A percentile compares a stretch with the other conserved stretches of the same genome.
Evolutionary conservation across 2,797 vertebrate genomes (phyloP).

Genomic region (Typhlichthys subterraneus): DNA sequence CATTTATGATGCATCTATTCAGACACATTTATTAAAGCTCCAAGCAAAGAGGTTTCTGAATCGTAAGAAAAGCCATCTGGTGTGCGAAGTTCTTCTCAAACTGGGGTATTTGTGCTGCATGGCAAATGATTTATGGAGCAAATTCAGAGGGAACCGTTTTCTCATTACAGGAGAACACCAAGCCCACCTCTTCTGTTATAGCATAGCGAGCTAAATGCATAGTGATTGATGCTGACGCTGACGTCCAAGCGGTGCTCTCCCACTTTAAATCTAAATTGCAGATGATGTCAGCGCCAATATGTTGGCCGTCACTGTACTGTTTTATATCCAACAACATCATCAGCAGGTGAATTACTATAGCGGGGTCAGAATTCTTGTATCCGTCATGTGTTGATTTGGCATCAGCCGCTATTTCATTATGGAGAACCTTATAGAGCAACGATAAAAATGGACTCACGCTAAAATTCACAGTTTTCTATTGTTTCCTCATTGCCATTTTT

Average conservation of each 20-base stretch:
- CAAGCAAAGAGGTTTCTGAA: too few relatives aligned
- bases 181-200: slow-evolving; percentile 56
- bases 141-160: slow-evolving; percentile 69
- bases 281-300: slow-evolving; percentile 44
- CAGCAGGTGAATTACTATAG: slow-evolving; percentile 38
- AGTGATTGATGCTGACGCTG: slow-evolving; percentile 66
- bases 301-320: slow-evolving; percentile 14
- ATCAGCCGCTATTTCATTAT: slow-evolving; percentile 41
- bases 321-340: slow-evolving; percentile 39
- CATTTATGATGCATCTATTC: too few relatives aligned
- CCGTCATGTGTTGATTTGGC: slow-evolving; percentile 50
- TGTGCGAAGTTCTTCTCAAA: slow-evolving; percentile 40
- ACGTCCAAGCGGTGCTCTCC: slow-evolving; percentile 50
- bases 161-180: slow-evolving; percentile 67
- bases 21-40: too few relatives aligned
- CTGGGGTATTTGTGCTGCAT: slow-evolving; percentile 40
- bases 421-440: slow-evolving; percentile 24
- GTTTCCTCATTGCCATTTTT: not conserved
- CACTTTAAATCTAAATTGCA: slow-evolving; percentile 54
- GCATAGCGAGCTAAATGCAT: slow-evolving; percentile 58
- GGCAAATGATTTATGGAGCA: slow-evolving; percentile 65
- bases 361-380: slow-evolving; percentile 32
- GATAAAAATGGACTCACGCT: slow-evolving; percentile 29
- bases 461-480: slow-evolving; percentile 12
- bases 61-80: slow-evolving; percentile 20